Evolutionary conservation across 2,888 invertebrate species (phyloP), one percentile per base, ranked within the genome.

Genomic region (Brenthis ino): DNA sequence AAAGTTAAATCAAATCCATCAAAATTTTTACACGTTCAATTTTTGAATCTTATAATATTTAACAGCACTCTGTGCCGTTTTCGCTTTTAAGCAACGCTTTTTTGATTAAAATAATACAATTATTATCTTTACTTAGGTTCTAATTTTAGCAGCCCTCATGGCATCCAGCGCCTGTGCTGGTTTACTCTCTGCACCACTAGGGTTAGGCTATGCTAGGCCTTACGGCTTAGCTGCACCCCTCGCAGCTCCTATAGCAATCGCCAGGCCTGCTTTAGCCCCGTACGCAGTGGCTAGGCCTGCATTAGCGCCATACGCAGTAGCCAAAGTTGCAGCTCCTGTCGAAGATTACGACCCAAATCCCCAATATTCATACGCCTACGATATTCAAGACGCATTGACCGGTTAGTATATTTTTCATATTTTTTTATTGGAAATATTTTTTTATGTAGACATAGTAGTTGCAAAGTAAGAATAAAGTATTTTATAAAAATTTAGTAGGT

Each of bases 321-420:
- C 88, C 6, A 85, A 83, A 70, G 85, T 93, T 0, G 87, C 85
- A 0, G 85, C 90, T 2, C 88, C 92, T 0, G 93, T 94, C 11
- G 93, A 93, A 20, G 94, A 94, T 55, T 94, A 93, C 80, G 94
- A 94, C 77, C 94, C 94, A 3, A 93, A 94, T 79, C 95, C 95
- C 8, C 95, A 95, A 82, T 95, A 95, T 80, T 94, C 94, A 43
- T 95, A 94, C 84, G 95, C 95, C 53, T 95, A 95, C 80, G 95
- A 95, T 76, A 95, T 95, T 72, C 94, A 95, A 80, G 95, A 95
- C 82, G 93, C 94, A 63, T 79, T 95, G 33, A 95, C 95, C 74
- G 95, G 95, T 81, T 87, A 94, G 82, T 93, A 11, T 43, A 20
- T 16, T 43, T 13, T 63, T 1, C n/a, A 14, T 48, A 14, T 54